Conservation (phyloP, 1,140 invertebrate species). For the Brachionus plicatilis region DNA sequence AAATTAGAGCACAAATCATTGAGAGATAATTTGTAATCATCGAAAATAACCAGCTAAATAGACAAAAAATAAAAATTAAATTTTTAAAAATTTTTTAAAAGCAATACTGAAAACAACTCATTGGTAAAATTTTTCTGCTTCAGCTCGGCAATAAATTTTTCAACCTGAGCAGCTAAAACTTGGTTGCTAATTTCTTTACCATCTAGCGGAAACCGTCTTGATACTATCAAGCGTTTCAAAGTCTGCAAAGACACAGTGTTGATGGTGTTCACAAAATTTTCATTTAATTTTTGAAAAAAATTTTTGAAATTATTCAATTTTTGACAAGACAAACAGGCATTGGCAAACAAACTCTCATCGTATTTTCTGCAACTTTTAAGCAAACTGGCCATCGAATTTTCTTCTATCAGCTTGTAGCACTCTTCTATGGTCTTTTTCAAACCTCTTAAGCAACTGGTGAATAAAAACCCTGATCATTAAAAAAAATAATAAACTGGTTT, state of each 20-base stretch:
- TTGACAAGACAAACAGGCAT: background rate
- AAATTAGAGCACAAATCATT: background rate
- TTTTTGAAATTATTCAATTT: background rate
- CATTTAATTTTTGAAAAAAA: background rate
- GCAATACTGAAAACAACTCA: constrained; percentile 8
- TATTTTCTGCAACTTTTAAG: background rate
- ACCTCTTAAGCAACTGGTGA: background rate
- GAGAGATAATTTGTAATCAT: constrained; percentile 5
- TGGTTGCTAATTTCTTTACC: background rate
- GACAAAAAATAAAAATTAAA: too few relatives aligned
- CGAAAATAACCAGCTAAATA: background rate
- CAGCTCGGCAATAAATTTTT: background rate
- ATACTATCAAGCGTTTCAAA: background rate
- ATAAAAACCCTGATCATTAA: background rate
- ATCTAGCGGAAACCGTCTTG: background rate
- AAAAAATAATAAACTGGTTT: background rate
- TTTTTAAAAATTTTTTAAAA: background rate
- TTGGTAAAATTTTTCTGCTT: constrained; percentile 1
- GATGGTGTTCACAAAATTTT: background rate
- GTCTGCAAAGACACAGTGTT: background rate
- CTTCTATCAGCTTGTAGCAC: constrained; percentile 6
- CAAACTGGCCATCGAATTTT: background rate
- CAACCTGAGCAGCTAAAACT: background rate
- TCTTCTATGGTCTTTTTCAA: constrained; percentile 1
- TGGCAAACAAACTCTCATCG: background rate